Evolutionary conservation across 1,140 invertebrate species (phyloP).

Genomic region (Phenacoccus solenopsis): DNA sequence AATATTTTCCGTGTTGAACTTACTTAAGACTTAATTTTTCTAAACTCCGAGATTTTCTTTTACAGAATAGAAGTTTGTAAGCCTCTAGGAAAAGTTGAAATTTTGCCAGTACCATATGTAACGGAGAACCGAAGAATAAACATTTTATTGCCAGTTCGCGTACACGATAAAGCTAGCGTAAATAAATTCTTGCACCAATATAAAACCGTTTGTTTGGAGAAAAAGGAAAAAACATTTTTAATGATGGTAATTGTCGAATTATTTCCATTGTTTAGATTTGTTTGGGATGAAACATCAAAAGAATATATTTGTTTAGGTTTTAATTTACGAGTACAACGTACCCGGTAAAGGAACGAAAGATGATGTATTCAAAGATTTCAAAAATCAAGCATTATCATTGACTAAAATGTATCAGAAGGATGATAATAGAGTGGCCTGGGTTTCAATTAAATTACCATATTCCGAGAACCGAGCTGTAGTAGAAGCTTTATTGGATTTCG

Average conservation of each 20-base stretch:
- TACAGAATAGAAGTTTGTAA: constrained; percentile 54
- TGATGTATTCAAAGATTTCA: constrained; percentile 52
- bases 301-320: constrained; percentile 38
- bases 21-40: too few species aligned
- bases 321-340: constrained; percentile 43
- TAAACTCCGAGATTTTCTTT: too few species aligned
- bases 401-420: constrained; percentile 55
- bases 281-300: background rate
- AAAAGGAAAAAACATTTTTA: constrained; percentile 60
- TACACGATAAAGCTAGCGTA: constrained; percentile 37
- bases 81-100: constrained; percentile 67
- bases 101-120: constrained; percentile 77
- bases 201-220: constrained; percentile 54
- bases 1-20: too few species aligned
- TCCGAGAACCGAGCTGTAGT: constrained; percentile 29
- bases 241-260: constrained; percentile 46
- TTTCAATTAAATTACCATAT: constrained; percentile 48
- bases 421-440: constrained; percentile 54
- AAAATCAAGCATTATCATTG: constrained; percentile 44
- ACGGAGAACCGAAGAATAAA: constrained; percentile 73
- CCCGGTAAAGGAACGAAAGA: constrained; percentile 45
- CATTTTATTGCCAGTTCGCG: constrained; percentile 52
- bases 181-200: constrained; percentile 56
- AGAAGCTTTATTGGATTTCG: constrained; percentile 44
- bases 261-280: constrained; percentile 23